Conservation (phyloP, 2,797 vertebrate genomes). For the Etheostoma nigrum region DNA sequence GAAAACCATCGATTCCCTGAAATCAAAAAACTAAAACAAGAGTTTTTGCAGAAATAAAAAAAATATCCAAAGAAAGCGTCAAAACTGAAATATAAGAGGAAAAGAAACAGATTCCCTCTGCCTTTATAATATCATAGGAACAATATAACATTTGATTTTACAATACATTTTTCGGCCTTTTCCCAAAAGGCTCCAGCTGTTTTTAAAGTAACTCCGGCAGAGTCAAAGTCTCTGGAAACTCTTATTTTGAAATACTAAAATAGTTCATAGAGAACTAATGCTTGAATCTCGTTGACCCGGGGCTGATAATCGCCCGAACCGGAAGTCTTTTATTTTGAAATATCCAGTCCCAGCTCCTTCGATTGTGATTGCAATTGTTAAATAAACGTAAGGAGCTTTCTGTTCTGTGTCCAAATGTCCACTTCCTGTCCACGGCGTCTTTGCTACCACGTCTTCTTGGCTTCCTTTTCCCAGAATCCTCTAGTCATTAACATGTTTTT, state of each 20-base stretch:
- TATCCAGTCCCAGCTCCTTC: conserved; percentile 11
- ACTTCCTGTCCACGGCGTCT: conserved; percentile 28
- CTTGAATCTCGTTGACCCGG: conserved; percentile 18
- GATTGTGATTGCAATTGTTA: neutral
- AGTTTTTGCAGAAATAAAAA: conserved; percentile 2
- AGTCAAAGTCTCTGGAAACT: conserved; percentile 44
- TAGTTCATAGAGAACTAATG: conserved; percentile 40
- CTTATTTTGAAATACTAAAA: conserved; percentile 65
- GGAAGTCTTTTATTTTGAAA: conserved; percentile 55
- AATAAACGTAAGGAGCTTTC: conserved; percentile 25
- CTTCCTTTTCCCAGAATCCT: conserved; percentile 39
- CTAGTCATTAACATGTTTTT: neutral
- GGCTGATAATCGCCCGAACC: conserved; percentile 12
- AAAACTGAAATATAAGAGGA: conserved; percentile 5
- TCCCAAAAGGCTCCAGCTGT: conserved; percentile 20
- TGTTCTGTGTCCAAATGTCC: neutral
- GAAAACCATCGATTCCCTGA: neutral
- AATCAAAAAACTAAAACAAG: neutral
- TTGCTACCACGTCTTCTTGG: conserved; percentile 2
- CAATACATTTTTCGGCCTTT: conserved; percentile 5
- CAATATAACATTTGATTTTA: conserved; percentile 50
- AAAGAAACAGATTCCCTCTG: neutral
- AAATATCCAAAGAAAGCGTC: neutral
- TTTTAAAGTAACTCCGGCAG: conserved; percentile 35
- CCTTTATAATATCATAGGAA: conserved; percentile 39